Conservation (phyloP, 2,888 invertebrate genomes). For the Zaprionus obscuricornis region DNA sequence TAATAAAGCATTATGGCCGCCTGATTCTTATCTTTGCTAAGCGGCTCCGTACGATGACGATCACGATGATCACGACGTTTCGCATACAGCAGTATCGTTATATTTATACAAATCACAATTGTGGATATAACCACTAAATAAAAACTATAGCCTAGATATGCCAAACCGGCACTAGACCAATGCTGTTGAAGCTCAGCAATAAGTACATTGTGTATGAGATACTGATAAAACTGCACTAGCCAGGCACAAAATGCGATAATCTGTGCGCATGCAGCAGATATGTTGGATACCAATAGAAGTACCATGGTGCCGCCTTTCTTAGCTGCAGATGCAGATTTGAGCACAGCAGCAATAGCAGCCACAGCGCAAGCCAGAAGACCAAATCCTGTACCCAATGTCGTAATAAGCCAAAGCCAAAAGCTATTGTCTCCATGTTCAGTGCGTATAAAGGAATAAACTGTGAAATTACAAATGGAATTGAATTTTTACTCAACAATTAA, state of each 20-base stretch:
- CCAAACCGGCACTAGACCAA: constrained; percentile 93
- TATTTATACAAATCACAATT: constrained; percentile 80
- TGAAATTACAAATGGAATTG: background rate
- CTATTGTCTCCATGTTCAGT: constrained; percentile 80
- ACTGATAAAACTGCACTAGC: constrained; percentile 92
- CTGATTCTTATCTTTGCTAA: constrained; percentile 81
- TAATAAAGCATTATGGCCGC: constrained; percentile 83
- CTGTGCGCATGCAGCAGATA: constrained; percentile 88
- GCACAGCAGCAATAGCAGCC: constrained; percentile 82
- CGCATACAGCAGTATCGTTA: constrained; percentile 78
- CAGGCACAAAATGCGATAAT: constrained; percentile 91
- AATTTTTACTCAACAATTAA: background rate
- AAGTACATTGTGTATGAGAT: constrained; percentile 92
- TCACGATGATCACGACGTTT: constrained; percentile 75
- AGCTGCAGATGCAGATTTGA: constrained; percentile 82
- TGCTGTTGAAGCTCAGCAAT: constrained; percentile 90
- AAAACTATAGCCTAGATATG: constrained; percentile 93
- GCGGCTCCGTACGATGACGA: constrained; percentile 76
- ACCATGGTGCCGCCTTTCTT: constrained; percentile 81
- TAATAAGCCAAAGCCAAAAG: constrained; percentile 82
- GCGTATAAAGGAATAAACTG: constrained; percentile 80
- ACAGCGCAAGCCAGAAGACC: constrained; percentile 81
- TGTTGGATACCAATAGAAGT: constrained; percentile 80
- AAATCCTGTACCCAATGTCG: constrained; percentile 82
- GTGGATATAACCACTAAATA: constrained; percentile 85